Base-by-base conservation (phyloP, 2,888 invertebrate species). In the Ptychoptera contaminata region DNA sequence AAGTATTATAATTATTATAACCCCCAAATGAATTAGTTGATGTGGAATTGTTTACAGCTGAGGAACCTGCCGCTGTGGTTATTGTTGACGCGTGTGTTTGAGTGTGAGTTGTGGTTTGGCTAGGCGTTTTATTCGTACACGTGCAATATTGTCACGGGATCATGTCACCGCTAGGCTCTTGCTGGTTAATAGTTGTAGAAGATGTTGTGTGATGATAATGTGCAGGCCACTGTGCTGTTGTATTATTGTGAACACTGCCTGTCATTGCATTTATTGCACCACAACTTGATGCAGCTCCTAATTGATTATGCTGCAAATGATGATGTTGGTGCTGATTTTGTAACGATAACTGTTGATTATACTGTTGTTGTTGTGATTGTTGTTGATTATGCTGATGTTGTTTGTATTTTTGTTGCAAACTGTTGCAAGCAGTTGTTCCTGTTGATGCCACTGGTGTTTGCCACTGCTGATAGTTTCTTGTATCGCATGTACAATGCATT, bases 401-500 rank as follows among this genome's bases (percentile, higher is more conserved):
- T 40, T 40, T 30, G 16, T 14, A 16, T 11, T 16, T n/a, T 3
- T 40, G 40, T 32, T 40, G 40, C 10, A 15, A 23, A 23, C 23
- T 23, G 7, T 23, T 23, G 23, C 23, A 23, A 23, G 10, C 12
- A 16, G 42, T 42, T 35, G 35, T 15, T 16, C 16, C 16, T 16
- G 42, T 34, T 8, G 16, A 35, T 16, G 42, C 16, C 11, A 42
- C 34, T 16, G 42, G 34, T 16, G 34, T 34, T 16, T 34, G 34
- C 42, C 42, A 42, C 35, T 42, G 42, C 23, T 23, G 23, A 23
- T 23, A 23, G 7, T 23, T 23, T 16, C 42, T 42, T 34, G 34
- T 42, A 42, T 42, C 42, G 34, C 42, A 42, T 23, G 42, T 42
- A 35, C 42, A 42, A 34, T 42, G 30, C 42, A 42, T 42, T 42